Conservation (phyloP, 1,140 invertebrate species). For the fruit fly (Drosophila melanogaster) region Release_6_plus_ISO1_MT NT_037436.4:17966001-17966500, state of each 20-base stretch:
- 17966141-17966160: conserved; percentile 68
- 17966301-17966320: conserved; percentile 14
- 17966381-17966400: conserved; percentile 53
- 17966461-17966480: conserved; percentile 69
- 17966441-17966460: conserved; percentile 84
- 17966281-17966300: neutral
- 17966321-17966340: conserved; percentile 48
- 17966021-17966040: neutral
- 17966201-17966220: conserved; percentile 11
- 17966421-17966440: conserved; percentile 84
- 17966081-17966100: neutral
- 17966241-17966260: conserved; percentile 20
- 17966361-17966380: conserved; percentile 83
- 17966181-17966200: conserved; percentile 34
- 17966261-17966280: neutral
- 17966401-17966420: conserved; percentile 74
- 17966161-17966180: conserved; percentile 13
- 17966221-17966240: conserved; percentile 59
- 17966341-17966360: conserved; percentile 62
- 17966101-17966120: neutral
- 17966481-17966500: conserved; percentile 76
- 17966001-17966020: neutral
- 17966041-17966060: neutral
- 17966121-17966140: conserved; percentile 40
- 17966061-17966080: conserved; percentile 11